Conservation (phyloP, 2,797 vertebrate genomes). For the Carapus acus region DNA sequence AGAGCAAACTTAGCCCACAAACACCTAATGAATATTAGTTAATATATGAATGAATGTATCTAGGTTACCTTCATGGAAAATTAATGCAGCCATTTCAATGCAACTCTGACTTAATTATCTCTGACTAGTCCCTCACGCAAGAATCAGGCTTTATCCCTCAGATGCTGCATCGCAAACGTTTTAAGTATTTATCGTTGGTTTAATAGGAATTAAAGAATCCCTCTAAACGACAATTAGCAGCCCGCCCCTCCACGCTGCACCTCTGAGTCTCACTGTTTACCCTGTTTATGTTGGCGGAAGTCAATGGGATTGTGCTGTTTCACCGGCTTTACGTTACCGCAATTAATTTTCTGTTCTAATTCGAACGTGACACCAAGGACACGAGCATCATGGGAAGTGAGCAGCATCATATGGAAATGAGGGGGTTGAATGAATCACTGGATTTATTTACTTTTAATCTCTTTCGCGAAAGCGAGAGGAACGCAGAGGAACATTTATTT, state of each 20-base stretch:
- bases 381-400: constrained; percentile 37
- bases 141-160: constrained; percentile 24
- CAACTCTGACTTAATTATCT: constrained; percentile 37
- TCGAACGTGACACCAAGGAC: constrained; percentile 41
- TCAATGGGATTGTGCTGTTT: constrained; percentile 42
- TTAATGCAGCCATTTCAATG: neutral
- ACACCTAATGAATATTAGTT: neutral
- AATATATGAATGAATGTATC: constrained; percentile 32
- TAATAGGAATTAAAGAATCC: constrained; percentile 49
- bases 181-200: constrained; percentile 51
- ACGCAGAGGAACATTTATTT: too few relatives aligned
- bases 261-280: constrained; percentile 42
- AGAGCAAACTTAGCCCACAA: too few relatives aligned
- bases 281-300: constrained; percentile 39
- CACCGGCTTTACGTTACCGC: constrained; percentile 41
- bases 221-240: constrained; percentile 42
- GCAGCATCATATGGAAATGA: constrained; percentile 36
- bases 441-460: too few relatives aligned
- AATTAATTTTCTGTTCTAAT: constrained; percentile 42
- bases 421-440: too few relatives aligned
- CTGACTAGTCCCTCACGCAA: constrained; percentile 36
- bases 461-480: too few relatives aligned
- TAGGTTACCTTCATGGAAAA: constrained; percentile 3
- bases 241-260: constrained; percentile 24
- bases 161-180: constrained; percentile 28